Evolutionary conservation across 2,888 invertebrate genomes (phyloP), one percentile per base, ranked within the genome.

Genomic region (Amphiduros pacificus): DNA sequence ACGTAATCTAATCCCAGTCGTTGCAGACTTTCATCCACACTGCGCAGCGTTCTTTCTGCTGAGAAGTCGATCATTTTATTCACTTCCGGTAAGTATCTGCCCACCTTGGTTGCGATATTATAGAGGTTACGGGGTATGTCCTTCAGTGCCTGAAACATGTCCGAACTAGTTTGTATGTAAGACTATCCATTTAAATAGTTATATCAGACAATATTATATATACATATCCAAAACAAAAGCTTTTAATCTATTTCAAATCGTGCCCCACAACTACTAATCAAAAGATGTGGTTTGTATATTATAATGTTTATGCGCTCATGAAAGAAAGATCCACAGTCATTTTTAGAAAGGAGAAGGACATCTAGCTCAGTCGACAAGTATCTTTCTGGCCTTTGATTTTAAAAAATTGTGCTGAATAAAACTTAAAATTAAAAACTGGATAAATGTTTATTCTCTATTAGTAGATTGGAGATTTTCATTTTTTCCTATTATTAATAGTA

Each of bases 61-160:
- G 91, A 88, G 81, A 94, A 96, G 80, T 97, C 92, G 78, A 96
- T 95, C 90, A 92, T 92, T 54, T 87, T 85, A 28, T 87, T 85
- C 1, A 86, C 86, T 17, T 75, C 69, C 9, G 73, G 71, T 41
- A 66, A 51, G 77, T 95, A 96, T 28, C 95, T 88, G 4, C 93
- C 93, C 28, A 85, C 90, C 86, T 97, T 97, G 29, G 94, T 94
- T n/a, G 89, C 93, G 53, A 97, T 86, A 77, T 91, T 94, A 82
- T 90, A 97, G 27, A n/a, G 14, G 20, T 89, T 79, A 40, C 97
- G 85, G 0, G 95, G 95, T 59, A 96, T 85, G 55, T 85, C 87
- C 74, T 87, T 85, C 2, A 96, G 84, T 0, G 92, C 93, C 83
- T 84, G 68, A 17, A 50, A 50, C 36, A 36, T 36, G 36, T n/a